Conservation (phyloP, 2,797 vertebrate species). For the Natrix natrix region DNA sequence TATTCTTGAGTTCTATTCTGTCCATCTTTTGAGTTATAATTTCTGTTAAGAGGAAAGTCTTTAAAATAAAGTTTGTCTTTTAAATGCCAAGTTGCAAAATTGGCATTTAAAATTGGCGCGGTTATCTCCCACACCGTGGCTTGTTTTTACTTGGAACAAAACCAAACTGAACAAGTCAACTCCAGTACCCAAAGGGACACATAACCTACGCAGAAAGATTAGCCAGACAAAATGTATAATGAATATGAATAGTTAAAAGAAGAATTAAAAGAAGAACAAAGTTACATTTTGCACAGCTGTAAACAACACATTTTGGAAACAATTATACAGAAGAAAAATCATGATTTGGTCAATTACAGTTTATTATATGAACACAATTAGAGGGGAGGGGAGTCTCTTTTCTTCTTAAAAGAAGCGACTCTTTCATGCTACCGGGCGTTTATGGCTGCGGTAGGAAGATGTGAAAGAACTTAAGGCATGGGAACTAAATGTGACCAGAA, state of each 20-base stretch:
- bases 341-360: conserved; percentile 61
- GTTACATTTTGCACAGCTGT: conserved; percentile 58
- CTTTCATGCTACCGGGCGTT: conserved; percentile 41
- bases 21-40: neutral
- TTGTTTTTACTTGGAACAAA: neutral
- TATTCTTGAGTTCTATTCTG: conserved; percentile 54
- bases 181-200: conserved; percentile 32
- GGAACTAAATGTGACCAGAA: neutral
- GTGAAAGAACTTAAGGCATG: conserved; percentile 46
- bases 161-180: conserved; percentile 19
- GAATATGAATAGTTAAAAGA: conserved; percentile 26
- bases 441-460: conserved; percentile 55
- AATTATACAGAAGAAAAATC: conserved; percentile 61
- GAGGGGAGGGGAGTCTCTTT: conserved; percentile 23
- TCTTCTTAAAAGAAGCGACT: conserved; percentile 7
- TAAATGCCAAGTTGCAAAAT: neutral
- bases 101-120: no score
- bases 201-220: conserved; percentile 48
- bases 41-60: neutral
- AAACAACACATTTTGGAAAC: conserved; percentile 61
- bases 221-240: conserved; percentile 15
- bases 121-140: neutral
- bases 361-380: conserved; percentile 65
- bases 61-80: neutral
- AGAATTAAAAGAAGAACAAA: conserved; percentile 40